Evolutionary conservation across 1,140 invertebrate genomes (phyloP).

Genomic region (Stegodyphus mimosarum): DNA sequence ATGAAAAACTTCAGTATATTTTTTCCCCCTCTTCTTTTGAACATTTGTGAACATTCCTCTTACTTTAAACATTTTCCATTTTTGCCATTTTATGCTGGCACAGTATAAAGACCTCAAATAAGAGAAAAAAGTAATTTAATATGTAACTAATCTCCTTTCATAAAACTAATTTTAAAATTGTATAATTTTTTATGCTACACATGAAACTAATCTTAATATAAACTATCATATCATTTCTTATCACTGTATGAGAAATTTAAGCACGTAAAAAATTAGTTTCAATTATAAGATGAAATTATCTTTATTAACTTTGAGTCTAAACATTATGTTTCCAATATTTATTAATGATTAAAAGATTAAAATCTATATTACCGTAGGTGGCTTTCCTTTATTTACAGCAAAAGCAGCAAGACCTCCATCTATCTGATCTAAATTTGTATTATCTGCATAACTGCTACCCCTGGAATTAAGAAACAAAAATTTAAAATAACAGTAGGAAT

Average conservation of each 20-base stretch:
- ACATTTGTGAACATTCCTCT: too few relatives aligned
- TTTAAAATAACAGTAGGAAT: too few relatives aligned
- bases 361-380: slow-evolving; percentile 19
- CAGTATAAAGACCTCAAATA: too few relatives aligned
- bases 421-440: slow-evolving; percentile 75
- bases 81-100: too few relatives aligned
- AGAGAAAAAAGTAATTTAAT: too few relatives aligned
- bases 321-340: background rate
- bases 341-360: background rate
- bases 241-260: background rate
- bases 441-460: slow-evolving; percentile 80
- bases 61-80: too few relatives aligned
- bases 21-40: too few relatives aligned
- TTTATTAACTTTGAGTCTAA: background rate
- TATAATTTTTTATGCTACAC: background rate
- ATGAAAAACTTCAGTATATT: too few relatives aligned
- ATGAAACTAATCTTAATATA: background rate
- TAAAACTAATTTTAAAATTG: background rate
- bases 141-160: too few relatives aligned
- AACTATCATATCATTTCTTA: background rate
- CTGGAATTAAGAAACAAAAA: slow-evolving; percentile 67
- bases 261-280: background rate
- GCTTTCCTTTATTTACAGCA: slow-evolving; percentile 30
- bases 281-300: background rate
- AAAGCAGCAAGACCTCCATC: slow-evolving; percentile 66